Evolutionary conservation across 2,797 vertebrate genomes (phyloP), one percentile per base, ranked within the genome.

Genomic region (Rhabdophis nuchalis): DNA sequence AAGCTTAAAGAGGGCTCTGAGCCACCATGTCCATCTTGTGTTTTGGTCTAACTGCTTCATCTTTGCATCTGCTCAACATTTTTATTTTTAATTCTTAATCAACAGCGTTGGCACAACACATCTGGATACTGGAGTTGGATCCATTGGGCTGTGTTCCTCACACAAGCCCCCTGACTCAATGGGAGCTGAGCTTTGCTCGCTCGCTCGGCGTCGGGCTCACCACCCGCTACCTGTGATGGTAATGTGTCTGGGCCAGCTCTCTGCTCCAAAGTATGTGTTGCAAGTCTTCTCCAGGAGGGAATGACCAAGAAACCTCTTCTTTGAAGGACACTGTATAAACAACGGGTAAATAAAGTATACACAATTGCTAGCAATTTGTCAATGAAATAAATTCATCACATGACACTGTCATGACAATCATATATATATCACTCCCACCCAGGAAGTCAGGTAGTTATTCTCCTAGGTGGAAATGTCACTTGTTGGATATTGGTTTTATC

Each of bases 321-420:
- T 94, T 92, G 94, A 96, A 92, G 25, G 96, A 97, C 92, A 12
- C 72, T 82, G 20, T 46, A 94, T 29, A 96, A 60, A 89, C 3
- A 91, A 91, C 64, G 96, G 97, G 97, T 94, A 98, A 98, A 97
- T 96, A 97, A 98, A 97, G 97, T 98, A 98, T 97, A 97, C 96
- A 98, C 97, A 98, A 96, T 95, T 94, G 97, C 97, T 97, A 97
- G 88, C 96, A 97, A 95, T 97, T 98, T 97, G 96, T 97, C 97
- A 98, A 97, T 97, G 97, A 97, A 97, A 97, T 97, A 97, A 97
- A 96, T 97, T 97, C 98, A 97, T 97, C 97, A 97, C 98, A 98
- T 98, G 98, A 98, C 98, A 98, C 97, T 98, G 97, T 98, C 98
- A 98, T 98, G 98, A 98, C 97, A 97, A 97, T 97, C 97, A 96